phyloP scores from a whole-genome alignment of 2,888 invertebrate genomes.

The Caenorhabditis auriculariae region DNA sequence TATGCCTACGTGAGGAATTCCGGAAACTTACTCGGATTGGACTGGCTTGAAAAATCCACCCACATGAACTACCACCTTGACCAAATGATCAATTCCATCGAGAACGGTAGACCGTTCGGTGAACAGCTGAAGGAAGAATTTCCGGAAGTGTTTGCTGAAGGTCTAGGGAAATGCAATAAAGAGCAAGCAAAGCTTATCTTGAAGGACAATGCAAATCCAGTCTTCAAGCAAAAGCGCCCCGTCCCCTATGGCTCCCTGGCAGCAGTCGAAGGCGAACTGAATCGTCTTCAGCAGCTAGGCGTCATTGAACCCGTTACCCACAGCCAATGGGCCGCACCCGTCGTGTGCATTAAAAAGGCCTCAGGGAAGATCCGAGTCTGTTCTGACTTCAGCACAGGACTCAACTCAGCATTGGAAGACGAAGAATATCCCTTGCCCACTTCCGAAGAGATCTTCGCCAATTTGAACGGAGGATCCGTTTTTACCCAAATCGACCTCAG shows the following conservation, averaged over 20 bases:
- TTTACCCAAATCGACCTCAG: constrained; percentile 41
- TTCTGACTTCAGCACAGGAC: constrained; percentile 27
- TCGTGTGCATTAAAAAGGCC: constrained; percentile 28
- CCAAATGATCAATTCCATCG: too few species aligned
- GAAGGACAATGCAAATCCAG: too few species aligned
- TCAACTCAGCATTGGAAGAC: constrained; percentile 30
- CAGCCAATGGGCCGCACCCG: constrained; percentile 39
- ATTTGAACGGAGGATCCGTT: constrained; percentile 23
- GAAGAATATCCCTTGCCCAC: constrained; percentile 42
- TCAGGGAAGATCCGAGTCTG: constrained; percentile 30
- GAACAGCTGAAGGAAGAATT: too few species aligned
- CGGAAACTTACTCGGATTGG: too few species aligned
- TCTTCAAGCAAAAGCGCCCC: too few species aligned
- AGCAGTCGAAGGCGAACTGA: constrained; percentile 32
- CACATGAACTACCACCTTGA: too few species aligned
- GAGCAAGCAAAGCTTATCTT: too few species aligned
- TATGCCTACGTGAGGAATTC: too few species aligned
- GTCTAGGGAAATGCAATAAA: too few species aligned
- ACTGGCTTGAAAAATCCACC: too few species aligned
- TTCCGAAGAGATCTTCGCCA: constrained; percentile 32
- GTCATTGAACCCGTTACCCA: constrained; percentile 17
- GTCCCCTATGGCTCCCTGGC: constrained; percentile 23
- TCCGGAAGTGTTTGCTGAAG: too few species aligned
- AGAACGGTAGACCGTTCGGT: too few species aligned
- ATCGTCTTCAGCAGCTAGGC: constrained; percentile 19